phyloP scores from a whole-genome alignment of 2,888 invertebrate genomes.

The Lysandra bellargus region DNA sequence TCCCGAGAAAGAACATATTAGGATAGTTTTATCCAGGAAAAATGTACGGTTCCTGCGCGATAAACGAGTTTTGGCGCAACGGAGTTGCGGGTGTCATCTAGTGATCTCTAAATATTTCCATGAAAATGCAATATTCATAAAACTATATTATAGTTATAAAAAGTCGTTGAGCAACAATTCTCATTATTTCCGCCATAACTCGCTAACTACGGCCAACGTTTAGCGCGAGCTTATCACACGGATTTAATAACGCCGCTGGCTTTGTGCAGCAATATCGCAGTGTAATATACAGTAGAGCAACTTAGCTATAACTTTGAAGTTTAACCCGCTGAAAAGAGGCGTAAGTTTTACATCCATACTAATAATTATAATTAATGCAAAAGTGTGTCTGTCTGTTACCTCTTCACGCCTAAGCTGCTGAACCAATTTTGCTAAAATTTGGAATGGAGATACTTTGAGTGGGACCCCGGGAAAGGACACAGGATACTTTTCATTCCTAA shows the following conservation, averaged over 20 bases:
- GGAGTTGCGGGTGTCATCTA: too few species aligned
- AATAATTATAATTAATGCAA: too few species aligned
- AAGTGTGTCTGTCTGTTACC: too few species aligned
- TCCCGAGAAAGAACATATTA: too few species aligned
- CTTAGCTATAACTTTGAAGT: background rate
- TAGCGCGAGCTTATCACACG: background rate
- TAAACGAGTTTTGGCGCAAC: too few species aligned
- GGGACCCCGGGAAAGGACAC: too few species aligned
- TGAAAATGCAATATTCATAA: background rate
- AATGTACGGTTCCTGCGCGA: too few species aligned
- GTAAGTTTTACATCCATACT: background rate
- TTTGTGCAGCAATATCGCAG: background rate
- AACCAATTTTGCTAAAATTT: too few species aligned
- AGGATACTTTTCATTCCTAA: too few species aligned
- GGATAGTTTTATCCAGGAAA: too few species aligned
- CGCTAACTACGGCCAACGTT: background rate
- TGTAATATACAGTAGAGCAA: background rate
- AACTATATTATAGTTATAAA: background rate
- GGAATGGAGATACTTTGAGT: too few species aligned
- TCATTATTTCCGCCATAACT: constrained; percentile 7
- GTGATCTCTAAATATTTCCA: background rate
- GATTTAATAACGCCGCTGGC: background rate
- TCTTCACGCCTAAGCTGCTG: too few species aligned
- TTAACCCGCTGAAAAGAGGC: background rate
- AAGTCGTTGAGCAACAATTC: background rate